phyloP scores from a whole-genome alignment of 1,140 invertebrate genomes.

The Nomia melanderi region DNA sequence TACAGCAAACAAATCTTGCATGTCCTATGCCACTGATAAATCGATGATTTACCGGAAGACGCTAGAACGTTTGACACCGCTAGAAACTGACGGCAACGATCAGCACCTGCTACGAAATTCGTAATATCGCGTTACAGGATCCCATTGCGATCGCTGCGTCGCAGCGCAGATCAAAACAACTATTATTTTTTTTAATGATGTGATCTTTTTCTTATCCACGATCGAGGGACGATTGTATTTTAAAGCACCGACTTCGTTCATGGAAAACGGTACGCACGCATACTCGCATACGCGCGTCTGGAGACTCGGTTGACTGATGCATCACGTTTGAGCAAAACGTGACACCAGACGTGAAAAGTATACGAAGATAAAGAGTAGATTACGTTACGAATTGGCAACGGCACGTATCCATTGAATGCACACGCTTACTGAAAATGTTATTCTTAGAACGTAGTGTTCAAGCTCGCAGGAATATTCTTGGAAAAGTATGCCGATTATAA shows the following conservation, averaged over 20 bases:
- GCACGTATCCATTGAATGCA: constrained; percentile 17
- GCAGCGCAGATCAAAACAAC: background rate
- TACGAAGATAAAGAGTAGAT: constrained; percentile 60
- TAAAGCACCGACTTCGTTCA: background rate
- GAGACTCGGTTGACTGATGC: constrained; percentile 6
- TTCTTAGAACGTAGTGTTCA: constrained; percentile 25
- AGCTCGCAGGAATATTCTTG: background rate
- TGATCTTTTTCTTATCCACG: background rate
- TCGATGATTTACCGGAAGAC: constrained; percentile 4
- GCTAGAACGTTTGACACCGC: background rate
- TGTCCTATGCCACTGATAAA: constrained; percentile 30
- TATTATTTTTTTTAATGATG: constrained; percentile 13
- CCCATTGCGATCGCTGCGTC: constrained; percentile 6
- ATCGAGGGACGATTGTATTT: constrained; percentile 3
- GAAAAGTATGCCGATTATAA: background rate
- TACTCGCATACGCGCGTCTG: background rate
- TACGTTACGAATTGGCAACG: constrained; percentile 41
- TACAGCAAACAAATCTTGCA: background rate
- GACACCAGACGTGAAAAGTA: constrained; percentile 60
- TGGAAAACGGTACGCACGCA: background rate
- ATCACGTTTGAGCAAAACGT: constrained; percentile 69
- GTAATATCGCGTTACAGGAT: background rate
- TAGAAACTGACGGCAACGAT: background rate
- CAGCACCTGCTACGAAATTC: background rate
- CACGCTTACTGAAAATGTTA: background rate